A percentile compares a stretch with the other conserved stretches of the same genome.
phyloP scores from a whole-genome alignment of 2,888 invertebrate genomes.

The Elegia similella region DNA sequence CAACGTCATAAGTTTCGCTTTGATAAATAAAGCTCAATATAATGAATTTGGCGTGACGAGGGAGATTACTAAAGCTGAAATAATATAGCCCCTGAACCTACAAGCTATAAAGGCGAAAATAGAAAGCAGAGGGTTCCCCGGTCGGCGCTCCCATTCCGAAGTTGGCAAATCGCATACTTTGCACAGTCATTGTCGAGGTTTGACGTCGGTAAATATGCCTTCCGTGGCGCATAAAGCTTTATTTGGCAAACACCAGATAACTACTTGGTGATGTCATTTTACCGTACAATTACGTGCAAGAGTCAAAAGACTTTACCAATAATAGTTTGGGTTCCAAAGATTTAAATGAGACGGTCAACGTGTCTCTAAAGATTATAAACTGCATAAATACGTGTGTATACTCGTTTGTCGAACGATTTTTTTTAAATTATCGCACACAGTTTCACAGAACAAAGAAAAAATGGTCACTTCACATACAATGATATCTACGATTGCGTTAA shows the following conservation, averaged over 20 bases:
- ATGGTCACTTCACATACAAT: too few relatives aligned
- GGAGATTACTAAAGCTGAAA: not conserved
- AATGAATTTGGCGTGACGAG: not conserved
- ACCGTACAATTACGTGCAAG: not conserved
- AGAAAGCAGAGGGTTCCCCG: not conserved
- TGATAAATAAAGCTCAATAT: not conserved
- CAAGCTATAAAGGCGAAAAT: too few relatives aligned
- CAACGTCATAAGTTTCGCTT: not conserved
- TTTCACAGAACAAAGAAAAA: too few relatives aligned
- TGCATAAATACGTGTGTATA: too few relatives aligned
- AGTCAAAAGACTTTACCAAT: not conserved
- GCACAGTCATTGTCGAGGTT: conserved; percentile 17
- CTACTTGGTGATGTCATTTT: not conserved
- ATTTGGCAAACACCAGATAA: conserved; percentile 1
- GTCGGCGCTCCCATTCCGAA: conserved; percentile 3
- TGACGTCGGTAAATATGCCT: conserved; percentile 15
- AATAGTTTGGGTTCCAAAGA: not conserved
- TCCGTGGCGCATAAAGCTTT: not conserved
- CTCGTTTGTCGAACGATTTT: too few relatives aligned
- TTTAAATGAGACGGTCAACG: not conserved
- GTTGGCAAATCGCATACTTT: conserved; percentile 4
- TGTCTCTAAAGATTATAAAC: too few relatives aligned
- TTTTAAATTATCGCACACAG: too few relatives aligned
- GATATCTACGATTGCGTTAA: too few relatives aligned
- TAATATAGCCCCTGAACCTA: not conserved